phyloP scores from a whole-genome alignment of 2,797 vertebrate species.

The Mico argentatus region DNA sequence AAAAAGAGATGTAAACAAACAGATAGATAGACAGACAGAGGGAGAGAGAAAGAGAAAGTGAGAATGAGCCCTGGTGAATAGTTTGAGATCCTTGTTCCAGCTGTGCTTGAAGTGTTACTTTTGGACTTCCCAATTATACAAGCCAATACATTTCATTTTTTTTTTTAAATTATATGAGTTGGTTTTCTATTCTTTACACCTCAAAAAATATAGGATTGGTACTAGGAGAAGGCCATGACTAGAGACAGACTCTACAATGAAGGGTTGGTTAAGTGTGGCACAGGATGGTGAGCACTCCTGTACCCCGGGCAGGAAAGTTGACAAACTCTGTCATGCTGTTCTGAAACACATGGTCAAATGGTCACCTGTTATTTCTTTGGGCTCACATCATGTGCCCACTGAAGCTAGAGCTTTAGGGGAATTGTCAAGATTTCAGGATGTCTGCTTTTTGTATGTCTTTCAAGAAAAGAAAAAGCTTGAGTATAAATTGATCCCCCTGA shows the following conservation, averaged over 20 bases:
- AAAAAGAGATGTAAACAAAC: not conserved
- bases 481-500: slow-evolving; percentile 68
- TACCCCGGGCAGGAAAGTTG: not conserved
- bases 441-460: slow-evolving; percentile 58
- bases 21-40: not conserved
- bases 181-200: slow-evolving; percentile 21
- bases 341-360: not conserved
- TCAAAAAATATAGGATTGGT: not conserved
- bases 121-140: not conserved
- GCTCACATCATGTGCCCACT: slow-evolving; percentile 24
- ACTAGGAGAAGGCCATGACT: not conserved
- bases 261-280: not conserved
- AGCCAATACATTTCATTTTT: not conserved
- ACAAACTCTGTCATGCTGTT: not conserved
- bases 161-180: not conserved
- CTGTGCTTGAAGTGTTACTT: not conserved
- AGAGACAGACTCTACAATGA: not conserved
- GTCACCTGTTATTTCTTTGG: slow-evolving; percentile 34
- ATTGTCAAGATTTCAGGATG: slow-evolving; percentile 36
- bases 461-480: slow-evolving; percentile 56
- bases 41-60: not conserved
- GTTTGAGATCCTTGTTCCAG: slow-evolving; percentile 11
- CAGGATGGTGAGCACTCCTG: not conserved
- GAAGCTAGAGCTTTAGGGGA: slow-evolving; percentile 41
- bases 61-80: not conserved